Evolutionary conservation across 2,888 invertebrate genomes (phyloP), one percentile per base, ranked within the genome.

Genomic region (Ashinkailepas kermadecensis): DNA sequence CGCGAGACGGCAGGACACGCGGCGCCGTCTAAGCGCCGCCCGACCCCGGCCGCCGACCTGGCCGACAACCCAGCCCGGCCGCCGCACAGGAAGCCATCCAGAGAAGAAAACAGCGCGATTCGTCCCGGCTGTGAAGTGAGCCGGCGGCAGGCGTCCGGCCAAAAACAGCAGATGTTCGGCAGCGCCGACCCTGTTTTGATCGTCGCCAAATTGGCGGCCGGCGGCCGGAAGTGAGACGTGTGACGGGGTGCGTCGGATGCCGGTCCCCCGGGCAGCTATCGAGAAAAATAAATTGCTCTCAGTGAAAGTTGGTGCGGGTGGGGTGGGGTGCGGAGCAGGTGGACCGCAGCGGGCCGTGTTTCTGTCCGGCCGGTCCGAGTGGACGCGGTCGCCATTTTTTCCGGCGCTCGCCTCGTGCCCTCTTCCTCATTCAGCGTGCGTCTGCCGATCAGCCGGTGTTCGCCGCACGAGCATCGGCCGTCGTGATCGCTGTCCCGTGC

Each of bases 171-270:
- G 64, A 64, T 64, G 64, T 21, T 9, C n/a, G 2, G 39, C 39
- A 39, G 39, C 64, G 64, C n/a, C 64, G n/a, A 7, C n/a, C n/a
- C n/a, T 64, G 64, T 64, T 64, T 64, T 64, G 64, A 64, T 64
- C 64, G 18, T n/a, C 64, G 64, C 64, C 64, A 64, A 64, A 64
- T 64, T 64, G 64, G 64, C 64, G 21, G 64, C 64, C 39, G 64
- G 64, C 64, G 64, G 64, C 39, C 64, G 64, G 64, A 64, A 64
- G 64, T n/a, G 64, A n/a, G n/a, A 64, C n/a, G 64, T 64, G 64
- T 21, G 64, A 9, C 64, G n/a, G 64, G 9, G 21, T n/a, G 39
- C 39, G 4, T 4, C 39, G 2, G 39, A 39, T 4, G 4, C 39
- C 39, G 39, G 64, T 64, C 64, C n/a, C 21, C 64, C 64, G 10